These are phyloP conservation scores for Cataglyphis livida DNA, from an alignment of 2,888 invertebrate genomes.

Conservation along the genomic window DNA sequence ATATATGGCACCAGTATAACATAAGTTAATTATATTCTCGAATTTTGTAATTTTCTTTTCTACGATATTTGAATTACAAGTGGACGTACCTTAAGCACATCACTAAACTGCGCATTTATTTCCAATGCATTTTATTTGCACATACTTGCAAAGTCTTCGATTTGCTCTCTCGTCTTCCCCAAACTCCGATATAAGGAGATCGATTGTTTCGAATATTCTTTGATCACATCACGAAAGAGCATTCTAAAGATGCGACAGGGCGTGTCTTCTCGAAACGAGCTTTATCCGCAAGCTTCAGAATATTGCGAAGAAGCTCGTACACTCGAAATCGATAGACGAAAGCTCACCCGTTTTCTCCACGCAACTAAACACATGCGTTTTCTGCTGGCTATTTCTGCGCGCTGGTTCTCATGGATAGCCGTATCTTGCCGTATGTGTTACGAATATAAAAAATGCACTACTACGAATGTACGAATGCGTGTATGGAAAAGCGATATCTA, in stretches of 20 bases:
- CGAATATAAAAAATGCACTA: constrained; percentile 6
- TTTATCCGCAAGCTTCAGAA: neutral
- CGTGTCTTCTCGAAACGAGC: constrained; percentile 17
- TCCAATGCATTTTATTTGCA: constrained; percentile 13
- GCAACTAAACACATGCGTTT: constrained; percentile 21
- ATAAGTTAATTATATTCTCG: neutral
- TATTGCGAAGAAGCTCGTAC: constrained; percentile 4
- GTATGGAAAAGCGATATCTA: constrained; percentile 36
- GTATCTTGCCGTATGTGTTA: constrained; percentile 16
- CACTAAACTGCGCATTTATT: constrained; percentile 15
- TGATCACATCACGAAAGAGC: neutral
- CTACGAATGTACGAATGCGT: constrained; percentile 6
- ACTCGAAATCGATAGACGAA: constrained; percentile 27
- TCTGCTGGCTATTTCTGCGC: constrained; percentile 38
- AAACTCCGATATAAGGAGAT: neutral
- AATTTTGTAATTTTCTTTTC: neutral
- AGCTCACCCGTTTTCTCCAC: constrained; percentile 1
- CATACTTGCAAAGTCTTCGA: neutral
- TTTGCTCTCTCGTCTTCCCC: neutral
- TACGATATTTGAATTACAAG: neutral
- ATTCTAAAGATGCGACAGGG: constrained; percentile 19
- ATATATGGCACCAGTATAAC: neutral
- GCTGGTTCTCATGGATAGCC: constrained; percentile 10
- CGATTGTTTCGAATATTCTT: neutral
- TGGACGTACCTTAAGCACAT: constrained; percentile 15